Evolutionary conservation across 2,888 invertebrate species (phyloP).

Genomic region (Byasa hedistus): DNA sequence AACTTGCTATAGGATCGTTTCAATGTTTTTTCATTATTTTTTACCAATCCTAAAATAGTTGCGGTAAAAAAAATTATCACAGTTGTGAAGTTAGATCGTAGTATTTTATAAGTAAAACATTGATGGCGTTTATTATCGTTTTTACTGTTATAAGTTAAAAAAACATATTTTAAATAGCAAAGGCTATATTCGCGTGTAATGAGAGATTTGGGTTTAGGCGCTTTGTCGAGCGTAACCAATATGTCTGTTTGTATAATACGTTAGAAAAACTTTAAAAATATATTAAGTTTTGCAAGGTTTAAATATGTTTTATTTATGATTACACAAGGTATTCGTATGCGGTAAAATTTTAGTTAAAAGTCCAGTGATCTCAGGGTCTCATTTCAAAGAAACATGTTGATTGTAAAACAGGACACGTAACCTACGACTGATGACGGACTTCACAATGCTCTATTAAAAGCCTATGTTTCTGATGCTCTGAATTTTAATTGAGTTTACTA

Average conservation of each 20-base stretch:
- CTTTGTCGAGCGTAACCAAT: too few species aligned
- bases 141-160: too few species aligned
- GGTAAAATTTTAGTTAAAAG: constrained; percentile 14
- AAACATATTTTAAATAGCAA: neutral
- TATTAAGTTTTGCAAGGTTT: neutral
- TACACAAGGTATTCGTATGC: neutral
- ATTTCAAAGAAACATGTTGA: constrained; percentile 10
- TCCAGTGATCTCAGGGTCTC: constrained; percentile 11
- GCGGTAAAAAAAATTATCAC: too few species aligned
- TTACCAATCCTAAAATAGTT: too few species aligned
- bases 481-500: constrained; percentile 10
- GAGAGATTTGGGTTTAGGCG: neutral
- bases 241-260: neutral
- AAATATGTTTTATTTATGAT: neutral
- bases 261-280: neutral
- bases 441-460: neutral
- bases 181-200: neutral
- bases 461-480: neutral
- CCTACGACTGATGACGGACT: neutral
- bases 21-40: too few species aligned
- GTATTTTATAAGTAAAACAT: too few species aligned
- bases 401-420: constrained; percentile 18
- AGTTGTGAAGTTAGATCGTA: too few species aligned
- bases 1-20: too few species aligned
- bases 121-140: too few species aligned